Evolutionary conservation across 2,797 vertebrate genomes (phyloP), one percentile per base, ranked within the genome.

Genomic region (Acanthiza pusilla): DNA sequence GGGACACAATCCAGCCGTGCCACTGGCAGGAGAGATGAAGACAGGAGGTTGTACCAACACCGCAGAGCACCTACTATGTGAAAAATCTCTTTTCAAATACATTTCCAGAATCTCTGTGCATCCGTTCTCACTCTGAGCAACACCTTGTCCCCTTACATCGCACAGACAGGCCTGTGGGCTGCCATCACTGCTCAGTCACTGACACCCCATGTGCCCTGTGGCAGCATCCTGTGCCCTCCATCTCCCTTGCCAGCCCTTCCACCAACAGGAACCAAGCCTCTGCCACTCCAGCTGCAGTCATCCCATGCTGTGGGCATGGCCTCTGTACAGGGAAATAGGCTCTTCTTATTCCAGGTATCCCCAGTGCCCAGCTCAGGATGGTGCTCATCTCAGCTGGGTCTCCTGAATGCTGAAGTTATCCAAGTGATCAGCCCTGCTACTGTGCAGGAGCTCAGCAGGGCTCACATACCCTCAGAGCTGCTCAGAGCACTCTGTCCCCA

Each of bases 71-170:
- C 85, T 91, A 32, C 84, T 94, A 88, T 76, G 38, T 48, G 65
- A 48, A 92, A 94, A 95, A 87, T 79, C 45, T 57, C 58, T 91
- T 94, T 94, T 54, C 57, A 84, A 67, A 94, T 80, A 90, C 38
- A 40, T 89, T 94, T 67, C 48, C 54, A 54, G 81, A 85, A 93
- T 78, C 67, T 20, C 22, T 57, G 79, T 90, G 42, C 67, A 89
- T 82, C 87, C 38, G 14, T 93, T 97, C 70, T 77, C 85, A 74
- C 62, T 71, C 18, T 20, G 70, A 75, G 87, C 78, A 17, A 29
- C 57, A 71, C 60, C 65, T 58, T 79, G 66, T 34, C 40, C 53
- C 42, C 45, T 85, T 26, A 30, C 73, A n/a, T 61, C 72, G 76
- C 88, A 79, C 60, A 94, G 90, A 78, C 75, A 93, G 67, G 76